Evolutionary conservation across 2,888 invertebrate genomes (phyloP).

Genomic region (Papilio gigon): DNA sequence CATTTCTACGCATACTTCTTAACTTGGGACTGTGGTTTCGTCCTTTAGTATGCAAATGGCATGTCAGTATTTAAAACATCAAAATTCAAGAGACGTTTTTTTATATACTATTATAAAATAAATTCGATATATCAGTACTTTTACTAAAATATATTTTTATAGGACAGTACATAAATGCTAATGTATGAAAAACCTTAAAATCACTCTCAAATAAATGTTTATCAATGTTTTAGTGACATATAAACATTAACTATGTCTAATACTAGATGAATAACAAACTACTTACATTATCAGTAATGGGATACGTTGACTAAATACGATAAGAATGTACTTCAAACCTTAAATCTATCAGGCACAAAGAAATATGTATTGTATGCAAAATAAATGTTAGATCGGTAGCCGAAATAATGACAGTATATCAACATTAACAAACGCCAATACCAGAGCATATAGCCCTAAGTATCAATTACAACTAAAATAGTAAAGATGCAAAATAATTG

Average conservation of each 20-base stretch:
- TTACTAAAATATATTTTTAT: neutral
- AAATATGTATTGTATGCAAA: slow-evolving; percentile 76
- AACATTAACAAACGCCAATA: slow-evolving; percentile 57
- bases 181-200: slow-evolving; percentile 58
- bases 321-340: slow-evolving; percentile 36
- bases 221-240: slow-evolving; percentile 56
- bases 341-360: slow-evolving; percentile 60
- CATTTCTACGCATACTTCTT: slow-evolving; percentile 79
- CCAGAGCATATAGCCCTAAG: slow-evolving; percentile 59
- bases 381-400: slow-evolving; percentile 68
- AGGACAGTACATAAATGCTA: neutral
- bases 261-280: slow-evolving; percentile 41
- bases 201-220: slow-evolving; percentile 65
- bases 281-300: slow-evolving; percentile 45
- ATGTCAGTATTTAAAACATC: slow-evolving; percentile 32
- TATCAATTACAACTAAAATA: slow-evolving; percentile 53
- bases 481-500: slow-evolving; percentile 54
- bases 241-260: slow-evolving; percentile 41
- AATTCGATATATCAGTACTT: neutral
- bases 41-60: slow-evolving; percentile 56
- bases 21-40: slow-evolving; percentile 71
- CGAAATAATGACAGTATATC: slow-evolving; percentile 62
- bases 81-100: neutral
- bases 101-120: neutral
- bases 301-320: slow-evolving; percentile 46